phyloP scores from a whole-genome alignment of 2,113 vertebrate species.

The Amblyopsis rosae region DNA sequence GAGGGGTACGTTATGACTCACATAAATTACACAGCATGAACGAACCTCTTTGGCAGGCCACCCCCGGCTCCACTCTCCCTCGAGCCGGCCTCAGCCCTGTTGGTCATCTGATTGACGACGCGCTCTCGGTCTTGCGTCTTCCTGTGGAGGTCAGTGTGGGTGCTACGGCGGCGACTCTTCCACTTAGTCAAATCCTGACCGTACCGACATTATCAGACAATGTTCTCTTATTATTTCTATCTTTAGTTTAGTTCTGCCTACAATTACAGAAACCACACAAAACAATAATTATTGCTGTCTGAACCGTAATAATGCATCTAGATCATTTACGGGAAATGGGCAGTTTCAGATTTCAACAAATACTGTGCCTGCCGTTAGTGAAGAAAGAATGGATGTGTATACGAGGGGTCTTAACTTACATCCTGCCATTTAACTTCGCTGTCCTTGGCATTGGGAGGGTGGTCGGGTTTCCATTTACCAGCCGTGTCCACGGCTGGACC shows the following conservation, averaged over 20 bases:
- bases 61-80: conserved; percentile 69
- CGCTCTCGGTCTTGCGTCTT: conserved; percentile 88
- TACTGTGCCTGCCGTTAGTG: background rate
- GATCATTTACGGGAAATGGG: too few relatives aligned
- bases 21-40: background rate
- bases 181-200: conserved; percentile 90
- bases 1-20: too few relatives aligned
- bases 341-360: too few relatives aligned
- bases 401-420: conserved; percentile 69
- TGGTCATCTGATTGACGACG: conserved; percentile 77
- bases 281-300: too few relatives aligned
- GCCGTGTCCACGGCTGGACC: conserved; percentile 1
- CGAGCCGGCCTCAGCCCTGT: conserved; percentile 52
- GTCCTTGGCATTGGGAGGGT: conserved; percentile 79
- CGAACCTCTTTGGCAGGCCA: conserved; percentile 81
- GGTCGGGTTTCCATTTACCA: conserved; percentile 67
- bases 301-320: too few relatives aligned
- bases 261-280: too few relatives aligned
- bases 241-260: too few relatives aligned
- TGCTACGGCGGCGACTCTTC: conserved; percentile 89
- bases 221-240: background rate
- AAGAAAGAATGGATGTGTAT: background rate
- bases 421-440: conserved; percentile 92
- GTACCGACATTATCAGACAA: background rate
- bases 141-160: conserved; percentile 83